Base-by-base conservation (phyloP, 2,113 vertebrate genomes). In the Raja brachyura region DNA sequence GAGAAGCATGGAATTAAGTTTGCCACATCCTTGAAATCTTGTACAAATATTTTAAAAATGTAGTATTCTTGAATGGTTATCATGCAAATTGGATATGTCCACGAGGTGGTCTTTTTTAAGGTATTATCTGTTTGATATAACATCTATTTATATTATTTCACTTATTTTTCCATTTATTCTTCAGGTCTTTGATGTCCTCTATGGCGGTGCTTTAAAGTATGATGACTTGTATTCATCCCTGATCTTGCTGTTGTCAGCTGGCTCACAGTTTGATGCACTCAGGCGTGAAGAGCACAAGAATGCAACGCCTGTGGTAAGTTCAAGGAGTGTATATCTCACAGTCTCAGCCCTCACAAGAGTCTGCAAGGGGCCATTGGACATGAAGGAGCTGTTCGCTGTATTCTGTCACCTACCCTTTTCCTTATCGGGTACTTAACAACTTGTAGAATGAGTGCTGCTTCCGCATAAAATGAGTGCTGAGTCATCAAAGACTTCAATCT, bases 111-210 rank as follows among this genome's bases (percentile, higher is more conserved):
- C 10, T 6, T 70, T 90, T 20, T 68, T 8, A 6, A 10, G n/a
- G 18, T 14, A 33, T 48, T 73, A 11, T 73, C 16, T 66, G 33
- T 85, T 86, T 85, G 63, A 10, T 70, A 48, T 66, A 39, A 33
- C 31, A 39, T 3, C 39, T 33, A 28, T 13, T 54, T 59, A 31
- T 14, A 73, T 92, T 8, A 28, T 48, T 74, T 73, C 33, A 66
- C 20, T 92, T n/a, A 7, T 59, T 33, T 70, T 93, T 3, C 59
- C 28, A 6, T 28, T 88, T 61, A 16, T 88, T 79, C n/a, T 94
- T 74, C 94, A 99, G 99, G 97, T 98, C 18, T 99, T 97, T 94
- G 97, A 98, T 59, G 98, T 99, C 93, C 97, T 99, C 78, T 98
- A 98, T 95, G 97, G 96, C 61, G 97, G 97, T 94, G 94, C 96